Conservation (phyloP, 2,888 invertebrate species). For the Crioceris asparagi region DNA sequence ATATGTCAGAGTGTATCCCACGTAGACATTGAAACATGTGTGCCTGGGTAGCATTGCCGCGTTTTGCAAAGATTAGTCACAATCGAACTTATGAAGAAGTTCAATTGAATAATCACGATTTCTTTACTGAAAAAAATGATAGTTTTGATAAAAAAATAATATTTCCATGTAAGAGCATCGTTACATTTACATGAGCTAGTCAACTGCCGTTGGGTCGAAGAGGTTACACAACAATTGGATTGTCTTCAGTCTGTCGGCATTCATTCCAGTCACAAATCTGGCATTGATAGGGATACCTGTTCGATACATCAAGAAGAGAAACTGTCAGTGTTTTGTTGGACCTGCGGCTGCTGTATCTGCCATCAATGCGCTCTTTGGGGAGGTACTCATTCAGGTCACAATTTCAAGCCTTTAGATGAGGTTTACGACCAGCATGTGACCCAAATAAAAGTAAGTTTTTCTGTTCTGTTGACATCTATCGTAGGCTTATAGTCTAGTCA, state of each 20-base stretch:
- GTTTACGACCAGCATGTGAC: slow-evolving; percentile 83
- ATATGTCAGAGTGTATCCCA: too few relatives aligned
- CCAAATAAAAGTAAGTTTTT: slow-evolving; percentile 50
- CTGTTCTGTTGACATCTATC: too few relatives aligned
- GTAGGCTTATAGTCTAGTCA: too few relatives aligned
- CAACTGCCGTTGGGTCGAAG: slow-evolving; percentile 93
- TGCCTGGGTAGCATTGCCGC: too few relatives aligned
- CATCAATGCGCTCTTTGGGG: slow-evolving; percentile 92
- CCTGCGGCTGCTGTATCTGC: slow-evolving; percentile 83
- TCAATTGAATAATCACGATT: too few relatives aligned
- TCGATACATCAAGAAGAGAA: slow-evolving; percentile 81
- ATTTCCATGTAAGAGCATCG: slow-evolving; percentile 62
- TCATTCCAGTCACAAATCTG: slow-evolving; percentile 17
- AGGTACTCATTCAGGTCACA: slow-evolving; percentile 83
- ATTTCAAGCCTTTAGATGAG: slow-evolving; percentile 83
- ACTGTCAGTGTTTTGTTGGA: slow-evolving; percentile 85
- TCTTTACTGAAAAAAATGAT: too few relatives aligned
- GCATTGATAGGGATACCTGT: slow-evolving; percentile 62
- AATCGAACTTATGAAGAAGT: too few relatives aligned
- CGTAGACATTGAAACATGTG: too few relatives aligned
- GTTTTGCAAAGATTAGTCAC: too few relatives aligned
- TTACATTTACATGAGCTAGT: slow-evolving; percentile 84
- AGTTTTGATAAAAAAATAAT: too few relatives aligned
- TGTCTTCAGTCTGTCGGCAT: slow-evolving; percentile 60
- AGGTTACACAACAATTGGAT: slow-evolving; percentile 87